Conservation (phyloP, 2,888 invertebrate genomes). For the Drosophila falleni region DNA sequence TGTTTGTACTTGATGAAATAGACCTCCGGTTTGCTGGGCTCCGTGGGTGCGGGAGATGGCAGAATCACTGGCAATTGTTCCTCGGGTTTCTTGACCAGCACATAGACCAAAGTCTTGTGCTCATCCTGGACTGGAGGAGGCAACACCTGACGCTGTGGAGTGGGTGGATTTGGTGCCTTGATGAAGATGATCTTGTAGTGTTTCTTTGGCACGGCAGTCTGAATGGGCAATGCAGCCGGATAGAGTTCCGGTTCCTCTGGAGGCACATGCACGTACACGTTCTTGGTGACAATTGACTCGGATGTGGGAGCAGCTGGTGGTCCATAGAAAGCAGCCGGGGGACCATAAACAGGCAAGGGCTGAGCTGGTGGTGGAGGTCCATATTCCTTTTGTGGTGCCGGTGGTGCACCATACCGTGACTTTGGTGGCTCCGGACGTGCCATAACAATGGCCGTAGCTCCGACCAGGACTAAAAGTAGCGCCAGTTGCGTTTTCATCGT, state of each 20-base stretch:
- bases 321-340: constrained; percentile 84
- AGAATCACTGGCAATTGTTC: constrained; percentile 92
- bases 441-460: constrained; percentile 83
- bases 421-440: constrained; percentile 86
- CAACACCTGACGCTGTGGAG: constrained; percentile 86
- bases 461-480: constrained; percentile 78
- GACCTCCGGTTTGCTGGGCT: constrained; percentile 95
- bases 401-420: constrained; percentile 82
- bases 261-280: constrained; percentile 87
- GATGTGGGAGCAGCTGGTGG: constrained; percentile 75
- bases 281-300: constrained; percentile 84
- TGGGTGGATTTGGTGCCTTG: constrained; percentile 86
- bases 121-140: constrained; percentile 92
- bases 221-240: constrained; percentile 84
- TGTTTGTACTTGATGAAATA: constrained; percentile 93
- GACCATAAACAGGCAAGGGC: constrained; percentile 83
- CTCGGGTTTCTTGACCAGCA: constrained; percentile 95
- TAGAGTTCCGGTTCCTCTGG: constrained; percentile 86
- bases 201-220: constrained; percentile 86
- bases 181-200: constrained; percentile 88
- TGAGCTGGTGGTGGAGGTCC: constrained; percentile 80
- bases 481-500: constrained; percentile 59
- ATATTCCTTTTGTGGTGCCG: constrained; percentile 83
- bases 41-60: constrained; percentile 93
- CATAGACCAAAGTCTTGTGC: constrained; percentile 95